Evolutionary conservation across 2,113 vertebrate genomes (phyloP).

Genomic region (Bothrops jararaca): DNA sequence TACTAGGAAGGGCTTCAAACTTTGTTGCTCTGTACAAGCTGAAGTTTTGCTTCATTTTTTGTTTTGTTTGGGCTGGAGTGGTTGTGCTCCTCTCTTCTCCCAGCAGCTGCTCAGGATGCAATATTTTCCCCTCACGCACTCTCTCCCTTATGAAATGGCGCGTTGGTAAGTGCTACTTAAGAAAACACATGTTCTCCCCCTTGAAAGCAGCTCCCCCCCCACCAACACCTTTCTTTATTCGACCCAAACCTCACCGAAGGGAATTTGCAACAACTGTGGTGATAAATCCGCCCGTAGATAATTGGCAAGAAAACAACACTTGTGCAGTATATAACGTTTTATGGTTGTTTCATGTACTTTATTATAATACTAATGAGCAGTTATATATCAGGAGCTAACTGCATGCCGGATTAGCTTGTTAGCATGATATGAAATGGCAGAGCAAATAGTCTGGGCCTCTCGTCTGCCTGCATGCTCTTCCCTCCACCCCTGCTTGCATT

Average conservation of each 20-base stretch:
- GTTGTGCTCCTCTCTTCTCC: constrained; percentile 43
- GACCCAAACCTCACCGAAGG: constrained; percentile 82
- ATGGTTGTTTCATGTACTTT: constrained; percentile 97
- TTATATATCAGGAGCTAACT: constrained; percentile 91
- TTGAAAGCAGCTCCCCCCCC: constrained; percentile 78
- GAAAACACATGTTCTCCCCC: constrained; percentile 82
- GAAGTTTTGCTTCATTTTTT: constrained; percentile 45
- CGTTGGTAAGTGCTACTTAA: constrained; percentile 80
- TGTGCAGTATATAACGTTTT: constrained; percentile 98
- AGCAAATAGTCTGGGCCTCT: constrained; percentile 83
- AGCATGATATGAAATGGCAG: constrained; percentile 88
- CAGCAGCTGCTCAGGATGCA: constrained; percentile 63
- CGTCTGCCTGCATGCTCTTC: constrained; percentile 64
- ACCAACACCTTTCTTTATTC: constrained; percentile 84
- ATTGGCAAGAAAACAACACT: constrained; percentile 97
- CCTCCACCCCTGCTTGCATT: constrained; percentile 63
- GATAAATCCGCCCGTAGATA: constrained; percentile 93
- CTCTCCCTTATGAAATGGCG: constrained; percentile 72
- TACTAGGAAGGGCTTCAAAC: constrained; percentile 1
- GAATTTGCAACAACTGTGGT: constrained; percentile 86
- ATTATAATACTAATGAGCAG: constrained; percentile 97
- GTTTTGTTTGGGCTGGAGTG: constrained; percentile 17
- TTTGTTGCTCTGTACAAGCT: constrained; percentile 6
- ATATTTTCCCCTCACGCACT: constrained; percentile 56
- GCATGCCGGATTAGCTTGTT: constrained; percentile 91